Conservation (phyloP, 2,797 vertebrate genomes). For the Coregonus suidteri region DNA sequence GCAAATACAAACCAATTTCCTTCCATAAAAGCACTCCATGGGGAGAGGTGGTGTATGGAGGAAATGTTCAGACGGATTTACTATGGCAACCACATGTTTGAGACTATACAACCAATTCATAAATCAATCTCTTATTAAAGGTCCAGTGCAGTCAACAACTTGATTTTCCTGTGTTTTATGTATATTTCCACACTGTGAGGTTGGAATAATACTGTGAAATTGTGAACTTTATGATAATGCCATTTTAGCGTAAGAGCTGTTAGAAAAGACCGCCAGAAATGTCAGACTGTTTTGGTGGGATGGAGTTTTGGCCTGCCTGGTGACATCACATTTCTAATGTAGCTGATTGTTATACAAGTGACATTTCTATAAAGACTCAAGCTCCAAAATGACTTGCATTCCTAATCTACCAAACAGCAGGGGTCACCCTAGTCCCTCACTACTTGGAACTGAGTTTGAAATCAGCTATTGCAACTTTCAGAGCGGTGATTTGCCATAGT, state of each 20-base stretch:
- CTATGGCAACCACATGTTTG: constrained; percentile 14
- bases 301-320: too few species aligned
- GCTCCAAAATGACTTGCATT: background rate
- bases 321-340: background rate
- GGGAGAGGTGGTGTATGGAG: background rate
- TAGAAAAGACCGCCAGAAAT: too few species aligned
- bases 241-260: too few species aligned
- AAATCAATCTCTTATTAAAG: background rate
- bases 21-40: background rate
- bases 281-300: too few species aligned
- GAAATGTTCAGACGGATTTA: constrained; percentile 21
- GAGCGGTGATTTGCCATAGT: constrained; percentile 10
- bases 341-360: background rate
- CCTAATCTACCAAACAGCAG: background rate
- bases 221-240: too few species aligned
- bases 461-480: constrained; percentile 7
- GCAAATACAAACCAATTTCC: background rate
- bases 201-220: too few species aligned
- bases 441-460: background rate
- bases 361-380: background rate
- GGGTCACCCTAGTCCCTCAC: background rate
- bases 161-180: too few species aligned
- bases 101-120: background rate
- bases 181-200: too few species aligned
- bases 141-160: too few species aligned